Evolutionary conservation across 2,888 invertebrate genomes (phyloP).

Genomic region (Cetonia aurata): DNA sequence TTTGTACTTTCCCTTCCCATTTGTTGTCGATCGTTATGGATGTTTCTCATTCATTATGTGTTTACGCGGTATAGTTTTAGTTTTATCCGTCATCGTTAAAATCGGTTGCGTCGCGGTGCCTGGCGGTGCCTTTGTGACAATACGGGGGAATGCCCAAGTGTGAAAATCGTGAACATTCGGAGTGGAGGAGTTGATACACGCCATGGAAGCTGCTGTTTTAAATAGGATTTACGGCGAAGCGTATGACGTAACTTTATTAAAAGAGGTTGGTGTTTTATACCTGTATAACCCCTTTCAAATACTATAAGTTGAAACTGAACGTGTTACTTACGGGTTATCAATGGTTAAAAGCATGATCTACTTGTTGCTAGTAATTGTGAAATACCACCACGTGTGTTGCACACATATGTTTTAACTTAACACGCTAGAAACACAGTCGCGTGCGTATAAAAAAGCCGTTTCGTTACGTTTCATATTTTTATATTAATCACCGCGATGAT

Average conservation of each 20-base stretch:
- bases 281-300: too few species aligned
- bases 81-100: not conserved
- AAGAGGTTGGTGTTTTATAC: constrained; percentile 45
- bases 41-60: too few species aligned
- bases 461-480: constrained; percentile 13
- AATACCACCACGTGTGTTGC: constrained; percentile 28
- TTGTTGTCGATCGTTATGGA: too few species aligned
- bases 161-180: too few species aligned
- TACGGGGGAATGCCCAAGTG: too few species aligned
- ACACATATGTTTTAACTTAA: constrained; percentile 9
- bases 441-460: not conserved
- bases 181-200: constrained; percentile 3
- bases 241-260: constrained; percentile 43
- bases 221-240: constrained; percentile 53
- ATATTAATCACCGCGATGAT: constrained; percentile 9
- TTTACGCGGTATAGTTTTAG: too few species aligned
- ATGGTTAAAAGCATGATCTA: not conserved
- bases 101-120: too few species aligned
- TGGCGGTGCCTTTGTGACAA: too few species aligned
- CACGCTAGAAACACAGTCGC: constrained; percentile 4
- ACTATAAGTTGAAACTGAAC: not conserved
- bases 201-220: constrained; percentile 54
- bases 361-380: not conserved
- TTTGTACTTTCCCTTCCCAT: too few species aligned
- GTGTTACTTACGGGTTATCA: not conserved